phyloP scores from a whole-genome alignment of 1,140 invertebrate genomes.

The Agraylea sexmaculata region DNA sequence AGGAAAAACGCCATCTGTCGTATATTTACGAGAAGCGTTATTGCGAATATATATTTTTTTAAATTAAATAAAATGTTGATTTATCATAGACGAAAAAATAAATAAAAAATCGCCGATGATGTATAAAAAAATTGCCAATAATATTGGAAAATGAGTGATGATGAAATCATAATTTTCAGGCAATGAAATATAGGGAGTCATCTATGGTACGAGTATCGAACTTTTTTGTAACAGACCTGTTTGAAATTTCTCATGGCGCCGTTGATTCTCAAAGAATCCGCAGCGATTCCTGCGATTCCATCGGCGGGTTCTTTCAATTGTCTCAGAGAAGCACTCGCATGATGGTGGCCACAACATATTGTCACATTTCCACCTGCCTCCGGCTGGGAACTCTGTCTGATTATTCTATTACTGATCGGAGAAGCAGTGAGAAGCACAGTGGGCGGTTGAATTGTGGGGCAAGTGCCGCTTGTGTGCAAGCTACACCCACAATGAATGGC shows the following conservation, averaged over 20 bases:
- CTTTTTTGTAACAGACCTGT: too few species aligned
- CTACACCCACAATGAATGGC: conserved; percentile 47
- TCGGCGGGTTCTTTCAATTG: conserved; percentile 71
- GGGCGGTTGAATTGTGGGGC: conserved; percentile 49
- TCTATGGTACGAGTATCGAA: too few species aligned
- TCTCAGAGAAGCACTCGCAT: conserved; percentile 65
- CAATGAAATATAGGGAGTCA: too few species aligned
- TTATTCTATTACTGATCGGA: conserved; percentile 61
- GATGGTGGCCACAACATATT: conserved; percentile 50
- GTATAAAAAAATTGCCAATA: too few species aligned
- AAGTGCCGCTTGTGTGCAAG: conserved; percentile 44
- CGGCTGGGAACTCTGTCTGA: conserved; percentile 82
- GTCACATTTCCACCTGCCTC: conserved; percentile 58
- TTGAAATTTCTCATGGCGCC: conserved; percentile 93
- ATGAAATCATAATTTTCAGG: too few species aligned
- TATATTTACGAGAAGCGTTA: too few species aligned
- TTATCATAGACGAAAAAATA: too few species aligned
- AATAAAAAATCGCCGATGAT: too few species aligned
- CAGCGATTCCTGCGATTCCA: conserved; percentile 90
- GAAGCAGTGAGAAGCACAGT: conserved; percentile 59
- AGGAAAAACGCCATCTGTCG: too few species aligned
- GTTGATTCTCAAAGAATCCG: conserved; percentile 92
- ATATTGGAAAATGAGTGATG: too few species aligned
- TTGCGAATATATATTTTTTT: too few species aligned
- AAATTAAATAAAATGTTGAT: too few species aligned